Percentiles rank a stretch among this genome's conserved stretches.
Conservation (phyloP, 1,140 invertebrate genomes). For the Teleogryllus occipitalis region DNA sequence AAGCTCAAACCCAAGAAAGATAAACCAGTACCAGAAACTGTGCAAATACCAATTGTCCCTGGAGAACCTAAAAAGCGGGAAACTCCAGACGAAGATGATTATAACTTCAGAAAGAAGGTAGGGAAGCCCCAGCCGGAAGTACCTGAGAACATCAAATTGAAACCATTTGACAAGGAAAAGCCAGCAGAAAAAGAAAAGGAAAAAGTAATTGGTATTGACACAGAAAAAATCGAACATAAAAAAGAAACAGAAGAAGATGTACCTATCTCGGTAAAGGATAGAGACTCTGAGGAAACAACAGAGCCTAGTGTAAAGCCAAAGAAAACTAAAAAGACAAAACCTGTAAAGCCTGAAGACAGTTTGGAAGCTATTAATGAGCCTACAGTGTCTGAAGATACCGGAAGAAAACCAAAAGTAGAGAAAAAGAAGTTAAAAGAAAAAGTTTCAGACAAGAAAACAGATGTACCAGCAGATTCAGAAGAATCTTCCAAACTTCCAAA, state of each 20-base stretch:
- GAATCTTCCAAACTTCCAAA: conserved; percentile 14
- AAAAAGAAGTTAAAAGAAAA: conserved; percentile 15
- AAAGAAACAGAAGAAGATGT: conserved; percentile 16
- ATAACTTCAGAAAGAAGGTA: conserved; percentile 30
- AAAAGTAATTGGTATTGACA: conserved; percentile 11
- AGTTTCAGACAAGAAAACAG: conserved; percentile 1
- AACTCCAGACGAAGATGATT: conserved; percentile 40
- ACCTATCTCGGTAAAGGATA: conserved; percentile 14
- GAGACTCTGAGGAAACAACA: conserved; percentile 19
- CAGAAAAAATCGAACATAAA: conserved; percentile 13
- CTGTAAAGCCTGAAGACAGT: background rate
- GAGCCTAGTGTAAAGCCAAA: background rate
- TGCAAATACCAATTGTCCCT: conserved; percentile 39
- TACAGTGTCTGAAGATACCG: background rate
- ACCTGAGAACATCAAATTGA: conserved; percentile 19
- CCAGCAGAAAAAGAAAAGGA: conserved; percentile 20
- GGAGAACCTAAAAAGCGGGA: conserved; percentile 45
- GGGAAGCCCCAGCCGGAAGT: conserved; percentile 20
- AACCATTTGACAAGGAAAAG: conserved; percentile 19
- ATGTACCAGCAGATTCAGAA: conserved; percentile 24
- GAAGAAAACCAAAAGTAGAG: background rate
- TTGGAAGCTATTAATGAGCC: background rate
- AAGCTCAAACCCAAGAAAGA: conserved; percentile 40
- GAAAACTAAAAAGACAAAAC: conserved; percentile 23
- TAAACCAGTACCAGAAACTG: conserved; percentile 43